Conservation (phyloP, 2,888 invertebrate species). For the Pseudoips prasinana region DNA sequence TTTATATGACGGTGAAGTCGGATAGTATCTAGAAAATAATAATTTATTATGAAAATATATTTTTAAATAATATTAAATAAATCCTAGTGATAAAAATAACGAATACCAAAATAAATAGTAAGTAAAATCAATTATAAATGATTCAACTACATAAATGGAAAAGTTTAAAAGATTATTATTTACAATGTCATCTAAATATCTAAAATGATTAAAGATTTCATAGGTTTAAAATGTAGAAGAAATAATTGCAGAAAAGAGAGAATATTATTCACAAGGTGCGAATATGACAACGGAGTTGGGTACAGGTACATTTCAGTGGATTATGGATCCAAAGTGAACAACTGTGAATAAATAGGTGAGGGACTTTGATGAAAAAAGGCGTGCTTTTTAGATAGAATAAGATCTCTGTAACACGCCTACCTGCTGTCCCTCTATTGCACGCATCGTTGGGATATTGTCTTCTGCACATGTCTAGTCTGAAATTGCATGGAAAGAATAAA, state of each 20-base stretch:
- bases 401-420: slow-evolving; percentile 84
- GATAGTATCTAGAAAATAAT: slow-evolving; percentile 36
- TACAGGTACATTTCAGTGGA: slow-evolving; percentile 49
- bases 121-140: slow-evolving; percentile 23
- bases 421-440: slow-evolving; percentile 99
- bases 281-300: slow-evolving; percentile 60
- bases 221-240: slow-evolving; percentile 44
- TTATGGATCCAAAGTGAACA: slow-evolving; percentile 55
- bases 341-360: slow-evolving; percentile 58
- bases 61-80: not conserved
- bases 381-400: slow-evolving; percentile 66
- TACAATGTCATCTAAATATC: slow-evolving; percentile 29
- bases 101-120: slow-evolving; percentile 18
- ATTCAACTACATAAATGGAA: slow-evolving; percentile 35
- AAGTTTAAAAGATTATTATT: slow-evolving; percentile 18
- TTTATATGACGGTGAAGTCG: slow-evolving; percentile 26
- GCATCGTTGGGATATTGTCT: slow-evolving; percentile 96
- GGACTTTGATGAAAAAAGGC: slow-evolving; percentile 67
- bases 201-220: slow-evolving; percentile 23
- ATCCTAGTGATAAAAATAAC: slow-evolving; percentile 5
- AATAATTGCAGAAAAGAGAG: slow-evolving; percentile 65
- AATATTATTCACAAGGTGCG: slow-evolving; percentile 79
- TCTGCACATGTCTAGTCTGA: slow-evolving; percentile 99
- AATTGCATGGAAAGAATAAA: slow-evolving; percentile 83
- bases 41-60: slow-evolving; percentile 23